These are phyloP conservation scores for Paramacrobiotus metropolitanus DNA, from an alignment of 1,140 invertebrate species.

Conservation along the genomic window DNA sequence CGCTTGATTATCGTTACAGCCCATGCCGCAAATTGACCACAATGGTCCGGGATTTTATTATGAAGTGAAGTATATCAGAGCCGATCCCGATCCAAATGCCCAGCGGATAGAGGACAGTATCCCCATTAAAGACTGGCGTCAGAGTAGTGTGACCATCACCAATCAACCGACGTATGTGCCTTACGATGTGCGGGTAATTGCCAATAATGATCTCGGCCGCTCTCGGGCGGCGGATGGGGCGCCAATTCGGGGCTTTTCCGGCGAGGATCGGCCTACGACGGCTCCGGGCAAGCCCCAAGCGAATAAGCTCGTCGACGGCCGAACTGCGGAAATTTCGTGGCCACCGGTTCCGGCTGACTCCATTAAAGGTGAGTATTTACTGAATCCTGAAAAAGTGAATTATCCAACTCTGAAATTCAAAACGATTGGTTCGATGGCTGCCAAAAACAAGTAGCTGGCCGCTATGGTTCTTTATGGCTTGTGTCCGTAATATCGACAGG, in stretches of 20 bases:
- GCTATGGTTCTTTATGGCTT: too few relatives aligned
- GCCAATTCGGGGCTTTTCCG: conserved; percentile 70
- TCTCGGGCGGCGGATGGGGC: conserved; percentile 47
- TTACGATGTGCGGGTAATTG: conserved; percentile 72
- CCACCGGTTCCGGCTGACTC: conserved; percentile 44
- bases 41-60: conserved; percentile 82
- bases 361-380: conserved; percentile 14
- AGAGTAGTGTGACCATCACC: conserved; percentile 36
- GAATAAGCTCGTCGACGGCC: conserved; percentile 41
- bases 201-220: conserved; percentile 67
- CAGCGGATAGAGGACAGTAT: conserved; percentile 35
- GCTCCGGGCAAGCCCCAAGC: conserved; percentile 63
- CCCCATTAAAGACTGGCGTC: conserved; percentile 50
- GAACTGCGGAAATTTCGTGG: conserved; percentile 56
- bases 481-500: too few relatives aligned
- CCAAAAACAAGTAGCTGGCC: too few relatives aligned
- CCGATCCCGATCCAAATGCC: conserved; percentile 37
- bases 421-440: too few relatives aligned
- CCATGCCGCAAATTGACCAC: conserved; percentile 86
- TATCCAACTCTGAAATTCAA: too few relatives aligned
- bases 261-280: conserved; percentile 61
- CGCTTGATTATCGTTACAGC: conserved; percentile 25
- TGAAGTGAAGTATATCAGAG: conserved; percentile 55
- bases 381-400: not conserved
- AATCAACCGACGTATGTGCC: conserved; percentile 72